These are phyloP conservation scores for Carcinoscorpius rotundicauda DNA, from an alignment of 1,140 invertebrate species.

Conservation along the genomic window DNA sequence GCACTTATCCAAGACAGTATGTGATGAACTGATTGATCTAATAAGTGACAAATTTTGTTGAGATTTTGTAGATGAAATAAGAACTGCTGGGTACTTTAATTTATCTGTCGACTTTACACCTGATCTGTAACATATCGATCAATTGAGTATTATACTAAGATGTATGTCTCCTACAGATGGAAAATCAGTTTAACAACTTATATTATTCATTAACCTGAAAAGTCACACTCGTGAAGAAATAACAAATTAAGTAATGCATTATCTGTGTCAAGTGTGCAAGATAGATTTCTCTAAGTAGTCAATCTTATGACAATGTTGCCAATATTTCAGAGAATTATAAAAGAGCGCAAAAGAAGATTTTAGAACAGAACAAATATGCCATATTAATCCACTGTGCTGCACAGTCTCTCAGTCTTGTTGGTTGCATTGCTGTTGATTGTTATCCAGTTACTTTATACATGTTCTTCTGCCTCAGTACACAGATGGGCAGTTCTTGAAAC, in stretches of 20 bases:
- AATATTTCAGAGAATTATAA: background rate
- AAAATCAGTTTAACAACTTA: background rate
- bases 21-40: constrained; percentile 8
- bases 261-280: background rate
- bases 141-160: constrained; percentile 5
- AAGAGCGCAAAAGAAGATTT: background rate
- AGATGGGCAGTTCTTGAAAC: background rate
- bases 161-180: background rate
- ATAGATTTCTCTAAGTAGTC: no score
- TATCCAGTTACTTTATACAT: constrained; percentile 1
- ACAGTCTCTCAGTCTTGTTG: no score
- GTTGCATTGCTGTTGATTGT: no score
- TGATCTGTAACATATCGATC: constrained; percentile 7
- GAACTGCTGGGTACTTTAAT: constrained; percentile 7
- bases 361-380: background rate
- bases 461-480: constrained; percentile 4
- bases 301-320: background rate
- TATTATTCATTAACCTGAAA: background rate
- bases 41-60: constrained; percentile 5
- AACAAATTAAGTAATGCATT: background rate
- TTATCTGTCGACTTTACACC: constrained; percentile 7
- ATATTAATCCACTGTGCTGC: no score
- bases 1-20: constrained; percentile 8
- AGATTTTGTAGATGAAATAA: constrained; percentile 5
- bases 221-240: no score